Base-by-base conservation (phyloP, 2,113 vertebrate species). In the Cephalophus harveyi region DNA sequence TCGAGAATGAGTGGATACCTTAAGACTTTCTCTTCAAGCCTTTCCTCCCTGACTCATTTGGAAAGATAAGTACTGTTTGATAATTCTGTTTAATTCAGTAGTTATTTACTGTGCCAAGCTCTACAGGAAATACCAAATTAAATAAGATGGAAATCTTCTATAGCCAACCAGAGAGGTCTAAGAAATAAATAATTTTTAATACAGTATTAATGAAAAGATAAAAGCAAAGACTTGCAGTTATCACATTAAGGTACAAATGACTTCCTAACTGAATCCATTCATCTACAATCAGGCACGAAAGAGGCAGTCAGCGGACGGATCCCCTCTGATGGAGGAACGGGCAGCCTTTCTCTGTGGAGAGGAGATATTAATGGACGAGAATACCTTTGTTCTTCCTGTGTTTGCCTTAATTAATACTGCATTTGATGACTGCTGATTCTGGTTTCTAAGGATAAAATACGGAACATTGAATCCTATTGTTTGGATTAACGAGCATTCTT, bases 381-480 rank as follows among this genome's bases (percentile, higher is more conserved):
- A 57, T 67, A 33, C 14, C 28, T 71, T 78, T 54, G 14, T 43
- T 79, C 95, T 89, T 93, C 28, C 46, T 84, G 6, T 93, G 5
- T 89, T 89, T 97, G 13, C 67, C 36, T 94, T 95, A 97, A 54
- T 85, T 94, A 48, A 87, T 93, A 88, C 28, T 93, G 46, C 84
- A 95, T 95, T 89, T 64, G 16, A 52, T 89, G 52, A n/a, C 27
- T 90, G 88, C 97, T 92, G 50, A 52, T 89, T 91, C 83, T 60
- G 2, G 52, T 71, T 89, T 95, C 27, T 83, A 84, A 43, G 16
- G 7, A 12, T 95, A 60, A 93, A 87, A 59, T 67, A 76, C 5
- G 84, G 88, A 94, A 90, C 95, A 84, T 94, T 48, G 89, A 91
- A 93, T 98, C 89, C 93, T 97, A 0, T 40, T 97, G 19, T 91